These are phyloP conservation scores for Drosophila tsacasi DNA, from an alignment of 1,140 invertebrate genomes.

Conservation along the genomic window DNA sequence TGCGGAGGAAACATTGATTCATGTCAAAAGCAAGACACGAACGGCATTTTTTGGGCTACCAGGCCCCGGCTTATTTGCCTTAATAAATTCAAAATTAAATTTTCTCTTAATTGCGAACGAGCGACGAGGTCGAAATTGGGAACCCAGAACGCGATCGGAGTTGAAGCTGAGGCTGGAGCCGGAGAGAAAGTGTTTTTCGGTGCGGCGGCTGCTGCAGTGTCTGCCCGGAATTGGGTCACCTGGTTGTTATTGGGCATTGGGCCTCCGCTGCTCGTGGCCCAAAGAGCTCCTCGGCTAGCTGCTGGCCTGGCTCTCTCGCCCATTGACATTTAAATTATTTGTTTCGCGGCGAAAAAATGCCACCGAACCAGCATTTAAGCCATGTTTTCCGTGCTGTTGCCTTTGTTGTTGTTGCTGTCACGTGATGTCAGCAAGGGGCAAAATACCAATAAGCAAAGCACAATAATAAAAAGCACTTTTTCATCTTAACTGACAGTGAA, in stretches of 20 bases:
- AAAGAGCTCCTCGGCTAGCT: conserved; percentile 19
- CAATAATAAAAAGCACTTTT: conserved; percentile 55
- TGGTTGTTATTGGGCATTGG: conserved; percentile 34
- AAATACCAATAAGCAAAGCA: conserved; percentile 43
- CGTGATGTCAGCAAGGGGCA: conserved; percentile 70
- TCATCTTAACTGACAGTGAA: conserved; percentile 67
- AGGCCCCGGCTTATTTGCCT: conserved; percentile 43
- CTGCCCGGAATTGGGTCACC: conserved; percentile 69
- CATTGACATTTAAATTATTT: conserved; percentile 81
- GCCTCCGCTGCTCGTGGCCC: conserved; percentile 24
- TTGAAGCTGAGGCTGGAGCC: conserved; percentile 9
- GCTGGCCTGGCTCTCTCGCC: conserved; percentile 43
- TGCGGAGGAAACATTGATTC: conserved; percentile 66
- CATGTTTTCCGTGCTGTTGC: conserved; percentile 26
- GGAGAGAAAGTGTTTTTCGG: conserved; percentile 77
- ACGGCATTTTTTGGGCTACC: conserved; percentile 44
- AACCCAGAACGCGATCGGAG: conserved; percentile 46
- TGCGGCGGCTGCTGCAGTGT: conserved; percentile 42
- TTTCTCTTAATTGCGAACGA: conserved; percentile 79
- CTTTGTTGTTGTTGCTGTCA: conserved; percentile 50
- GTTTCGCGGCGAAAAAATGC: conserved; percentile 64
- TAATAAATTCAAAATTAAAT: conserved; percentile 84
- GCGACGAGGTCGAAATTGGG: conserved; percentile 51
- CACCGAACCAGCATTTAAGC: conserved; percentile 63
- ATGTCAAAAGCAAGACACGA: conserved; percentile 68